Conservation (phyloP, 2,888 invertebrate genomes). For the Acleris laterana region DNA sequence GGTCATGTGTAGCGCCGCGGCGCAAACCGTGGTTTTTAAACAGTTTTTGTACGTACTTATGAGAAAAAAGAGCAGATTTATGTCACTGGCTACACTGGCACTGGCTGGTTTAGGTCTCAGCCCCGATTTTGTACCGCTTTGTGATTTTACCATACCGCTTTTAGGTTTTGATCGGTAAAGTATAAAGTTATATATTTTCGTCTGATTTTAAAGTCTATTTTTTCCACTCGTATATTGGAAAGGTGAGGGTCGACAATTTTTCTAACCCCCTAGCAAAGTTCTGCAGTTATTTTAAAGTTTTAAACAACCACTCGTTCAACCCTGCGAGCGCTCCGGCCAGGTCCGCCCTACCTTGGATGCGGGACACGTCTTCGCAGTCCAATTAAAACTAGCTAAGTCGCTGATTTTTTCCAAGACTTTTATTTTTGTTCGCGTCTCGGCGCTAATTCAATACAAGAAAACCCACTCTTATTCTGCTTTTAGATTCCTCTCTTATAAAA, state of each 20-base stretch:
- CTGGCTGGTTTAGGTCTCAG: conserved; percentile 4
- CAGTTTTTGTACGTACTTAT: background rate
- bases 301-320: background rate
- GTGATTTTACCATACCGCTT: too few relatives aligned
- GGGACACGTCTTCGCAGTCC: conserved; percentile 16
- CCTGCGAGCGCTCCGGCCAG: too few relatives aligned
- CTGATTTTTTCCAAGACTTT: conserved; percentile 17
- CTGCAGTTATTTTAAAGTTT: background rate
- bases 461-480: background rate
- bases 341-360: background rate
- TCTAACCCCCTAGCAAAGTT: too few relatives aligned
- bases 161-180: too few relatives aligned
- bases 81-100: background rate
- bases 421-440: conserved; percentile 9
- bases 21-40: conserved; percentile 23
- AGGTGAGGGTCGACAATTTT: too few relatives aligned
- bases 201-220: too few relatives aligned
- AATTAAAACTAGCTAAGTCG: conserved; percentile 18
- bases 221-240: too few relatives aligned
- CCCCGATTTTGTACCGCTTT: background rate
- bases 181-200: background rate
- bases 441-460: conserved; percentile 13
- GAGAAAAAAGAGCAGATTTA: conserved; percentile 6
- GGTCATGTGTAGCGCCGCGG: conserved; percentile 8
- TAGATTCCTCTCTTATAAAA: background rate